These are phyloP conservation scores for Heliangelus exortis DNA, from an alignment of 2,797 vertebrate species.

Conservation along the genomic window DNA sequence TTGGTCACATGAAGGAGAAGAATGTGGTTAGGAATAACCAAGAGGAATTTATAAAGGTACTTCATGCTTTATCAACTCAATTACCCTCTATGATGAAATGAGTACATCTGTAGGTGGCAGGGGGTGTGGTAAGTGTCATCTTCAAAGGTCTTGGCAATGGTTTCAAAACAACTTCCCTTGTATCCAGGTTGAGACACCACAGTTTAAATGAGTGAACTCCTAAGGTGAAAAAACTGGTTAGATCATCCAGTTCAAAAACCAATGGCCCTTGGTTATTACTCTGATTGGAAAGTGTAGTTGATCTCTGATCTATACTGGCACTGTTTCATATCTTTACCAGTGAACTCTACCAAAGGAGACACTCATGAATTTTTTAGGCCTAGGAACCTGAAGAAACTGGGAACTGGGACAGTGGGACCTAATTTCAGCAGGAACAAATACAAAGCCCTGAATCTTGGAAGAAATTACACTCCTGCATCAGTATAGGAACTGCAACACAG, in stretches of 20 bases:
- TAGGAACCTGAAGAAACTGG: not conserved
- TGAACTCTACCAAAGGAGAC: not conserved
- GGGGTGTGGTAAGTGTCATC: not conserved
- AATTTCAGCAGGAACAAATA: not conserved
- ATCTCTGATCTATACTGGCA: not conserved
- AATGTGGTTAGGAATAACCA: not conserved
- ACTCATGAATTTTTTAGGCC: not conserved
- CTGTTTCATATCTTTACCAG: not conserved
- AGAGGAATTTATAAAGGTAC: not conserved
- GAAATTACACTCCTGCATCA: not conserved
- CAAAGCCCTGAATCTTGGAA: not conserved
- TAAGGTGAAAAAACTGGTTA: not conserved
- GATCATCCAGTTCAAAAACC: not conserved
- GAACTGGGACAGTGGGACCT: not conserved
- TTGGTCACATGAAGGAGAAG: not conserved
- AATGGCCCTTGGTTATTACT: not conserved
- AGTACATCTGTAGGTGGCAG: not conserved
- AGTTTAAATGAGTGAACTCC: not conserved
- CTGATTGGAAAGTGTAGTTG: not conserved
- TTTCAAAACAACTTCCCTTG: constrained; percentile 18
- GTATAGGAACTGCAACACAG: not conserved
- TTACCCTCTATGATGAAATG: not conserved
- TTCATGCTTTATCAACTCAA: not conserved
- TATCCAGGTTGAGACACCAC: not conserved
- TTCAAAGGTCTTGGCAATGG: not conserved